Evolutionary conservation across 92 coral and sea anemone genomes (phyloP).

Genomic region (Porites lobata): DNA sequence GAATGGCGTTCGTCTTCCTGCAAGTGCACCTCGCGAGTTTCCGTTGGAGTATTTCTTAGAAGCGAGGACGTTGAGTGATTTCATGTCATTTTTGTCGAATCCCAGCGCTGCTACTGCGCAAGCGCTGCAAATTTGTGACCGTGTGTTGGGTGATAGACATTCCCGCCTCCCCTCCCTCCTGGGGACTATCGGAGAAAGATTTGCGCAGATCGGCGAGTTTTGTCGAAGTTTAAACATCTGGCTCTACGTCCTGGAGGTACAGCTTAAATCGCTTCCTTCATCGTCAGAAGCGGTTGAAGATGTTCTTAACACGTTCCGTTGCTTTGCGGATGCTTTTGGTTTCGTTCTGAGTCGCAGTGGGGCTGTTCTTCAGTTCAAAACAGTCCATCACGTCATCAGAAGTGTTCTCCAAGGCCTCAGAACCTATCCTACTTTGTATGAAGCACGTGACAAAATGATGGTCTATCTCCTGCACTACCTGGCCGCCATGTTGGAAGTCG

Average conservation of each 20-base stretch:
- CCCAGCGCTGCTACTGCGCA: conserved; percentile 86
- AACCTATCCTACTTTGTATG: conserved; percentile 60
- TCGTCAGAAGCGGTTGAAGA: conserved; percentile 74
- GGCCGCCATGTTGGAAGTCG: conserved; percentile 73
- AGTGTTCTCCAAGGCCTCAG: conserved; percentile 68
- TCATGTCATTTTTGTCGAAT: conserved; percentile 70
- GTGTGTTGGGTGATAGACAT: conserved; percentile 72
- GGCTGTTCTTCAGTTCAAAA: conserved; percentile 64
- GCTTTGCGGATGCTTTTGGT: conserved; percentile 88
- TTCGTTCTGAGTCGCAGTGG: conserved; percentile 83
- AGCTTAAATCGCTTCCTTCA: conserved; percentile 65
- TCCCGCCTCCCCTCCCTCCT: conserved; percentile 85
- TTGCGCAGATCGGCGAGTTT: conserved; percentile 90
- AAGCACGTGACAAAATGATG: conserved; percentile 79
- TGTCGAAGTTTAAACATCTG: conserved; percentile 86
- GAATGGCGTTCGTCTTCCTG: conserved; percentile 44
- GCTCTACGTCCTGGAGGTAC: conserved; percentile 80
- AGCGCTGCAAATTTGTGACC: conserved; percentile 82
- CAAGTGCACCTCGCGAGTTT: conserved; percentile 54
- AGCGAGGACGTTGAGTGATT: conserved; percentile 71
- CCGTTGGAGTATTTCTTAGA: conserved; percentile 84
- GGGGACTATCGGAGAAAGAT: conserved; percentile 89
- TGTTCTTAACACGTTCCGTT: conserved; percentile 79
- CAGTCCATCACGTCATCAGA: conserved; percentile 67
- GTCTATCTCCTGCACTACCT: conserved; percentile 82